Conservation (phyloP, 2,113 vertebrate genomes). For the Nothocercus julius region DNA sequence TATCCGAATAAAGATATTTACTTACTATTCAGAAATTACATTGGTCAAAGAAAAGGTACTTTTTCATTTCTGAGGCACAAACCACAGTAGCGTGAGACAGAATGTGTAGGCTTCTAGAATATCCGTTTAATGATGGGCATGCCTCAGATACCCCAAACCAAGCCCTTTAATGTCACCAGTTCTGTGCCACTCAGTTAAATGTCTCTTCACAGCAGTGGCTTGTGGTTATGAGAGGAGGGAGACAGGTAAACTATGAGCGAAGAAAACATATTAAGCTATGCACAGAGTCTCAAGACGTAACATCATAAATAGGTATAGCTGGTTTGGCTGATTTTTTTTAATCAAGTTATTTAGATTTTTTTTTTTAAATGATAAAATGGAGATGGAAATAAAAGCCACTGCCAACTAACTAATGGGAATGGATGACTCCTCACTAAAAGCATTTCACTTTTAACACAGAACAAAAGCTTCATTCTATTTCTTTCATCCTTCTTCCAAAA, state of each 20-base stretch:
- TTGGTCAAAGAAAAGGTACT: background rate
- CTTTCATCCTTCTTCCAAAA: slow-evolving; percentile 4
- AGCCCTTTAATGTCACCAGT: background rate
- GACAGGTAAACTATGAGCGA: background rate
- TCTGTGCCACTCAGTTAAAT: slow-evolving; percentile 16
- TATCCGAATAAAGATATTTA: background rate
- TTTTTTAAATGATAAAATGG: background rate
- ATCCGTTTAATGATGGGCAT: background rate
- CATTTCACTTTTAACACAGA: background rate
- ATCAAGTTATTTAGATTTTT: background rate
- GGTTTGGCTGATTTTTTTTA: background rate
- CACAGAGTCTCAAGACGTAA: background rate
- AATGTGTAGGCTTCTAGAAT: background rate
- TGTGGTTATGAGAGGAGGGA: background rate
- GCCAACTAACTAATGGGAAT: background rate
- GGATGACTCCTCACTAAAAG: background rate
- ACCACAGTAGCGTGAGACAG: background rate
- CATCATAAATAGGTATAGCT: background rate
- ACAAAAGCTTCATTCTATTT: background rate
- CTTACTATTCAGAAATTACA: background rate
- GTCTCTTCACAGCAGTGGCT: background rate
- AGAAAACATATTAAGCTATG: background rate
- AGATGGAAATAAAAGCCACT: slow-evolving; percentile 9
- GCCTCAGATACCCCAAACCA: background rate
- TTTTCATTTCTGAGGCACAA: background rate